Conservation (phyloP, 2,888 invertebrate species). For the Tiliacea citrago region DNA sequence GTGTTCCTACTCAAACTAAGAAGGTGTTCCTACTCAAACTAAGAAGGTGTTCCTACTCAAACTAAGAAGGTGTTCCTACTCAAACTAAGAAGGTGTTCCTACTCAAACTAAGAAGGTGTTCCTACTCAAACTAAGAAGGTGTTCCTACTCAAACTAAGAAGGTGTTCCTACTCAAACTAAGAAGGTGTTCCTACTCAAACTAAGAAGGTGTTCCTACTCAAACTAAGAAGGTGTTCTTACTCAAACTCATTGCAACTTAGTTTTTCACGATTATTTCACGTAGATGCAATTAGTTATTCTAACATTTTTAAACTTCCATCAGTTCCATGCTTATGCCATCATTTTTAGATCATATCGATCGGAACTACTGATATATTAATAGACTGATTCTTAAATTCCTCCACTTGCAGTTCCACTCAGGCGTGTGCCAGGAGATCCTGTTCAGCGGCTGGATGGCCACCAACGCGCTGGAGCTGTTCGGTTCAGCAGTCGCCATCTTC, state of each 20-base stretch:
- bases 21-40: no score
- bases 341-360: background rate
- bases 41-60: no score
- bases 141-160: no score
- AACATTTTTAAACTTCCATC: background rate
- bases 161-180: no score
- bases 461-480: slow-evolving; percentile 94
- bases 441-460: slow-evolving; percentile 95
- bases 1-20: no score
- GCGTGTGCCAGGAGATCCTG: slow-evolving; percentile 94
- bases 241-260: background rate
- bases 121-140: no score
- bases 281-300: background rate
- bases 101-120: no score
- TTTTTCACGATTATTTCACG: background rate
- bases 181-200: no score
- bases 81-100: no score
- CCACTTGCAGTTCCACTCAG: slow-evolving; percentile 93
- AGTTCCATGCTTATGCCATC: no score
- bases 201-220: no score
- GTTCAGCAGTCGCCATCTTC: slow-evolving; percentile 97
- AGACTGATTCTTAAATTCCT: background rate
- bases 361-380: background rate
- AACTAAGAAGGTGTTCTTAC: background rate
- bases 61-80: no score